Conservation (phyloP, 2,888 invertebrate genomes). For the Dynastes hyllus region DNA sequence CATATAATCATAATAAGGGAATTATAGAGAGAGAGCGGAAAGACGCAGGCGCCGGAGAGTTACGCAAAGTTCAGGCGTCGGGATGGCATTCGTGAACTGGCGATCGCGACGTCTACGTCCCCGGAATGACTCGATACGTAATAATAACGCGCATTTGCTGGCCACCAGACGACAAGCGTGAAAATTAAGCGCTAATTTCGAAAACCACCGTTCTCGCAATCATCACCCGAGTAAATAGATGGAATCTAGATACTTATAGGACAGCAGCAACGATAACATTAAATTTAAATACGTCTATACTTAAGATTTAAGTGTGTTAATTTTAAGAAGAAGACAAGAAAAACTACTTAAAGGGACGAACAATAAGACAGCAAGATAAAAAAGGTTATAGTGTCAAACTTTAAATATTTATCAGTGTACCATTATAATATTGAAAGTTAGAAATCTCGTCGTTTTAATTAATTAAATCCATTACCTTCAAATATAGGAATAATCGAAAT, state of each 20-base stretch:
- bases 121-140: constrained; percentile 62
- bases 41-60: constrained; percentile 65
- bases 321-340: neutral
- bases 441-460: no score
- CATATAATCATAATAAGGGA: constrained; percentile 43
- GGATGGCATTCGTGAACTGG: constrained; percentile 65
- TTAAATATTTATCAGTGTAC: constrained; percentile 5
- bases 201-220: neutral
- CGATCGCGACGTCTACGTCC: constrained; percentile 60
- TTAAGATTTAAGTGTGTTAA: constrained; percentile 11
- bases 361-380: neutral
- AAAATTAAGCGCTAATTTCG: constrained; percentile 50
- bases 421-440: no score
- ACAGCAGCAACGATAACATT: neutral
- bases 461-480: no score
- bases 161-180: constrained; percentile 61
- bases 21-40: constrained; percentile 14
- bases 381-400: neutral
- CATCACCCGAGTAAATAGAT: neutral
- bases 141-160: constrained; percentile 60
- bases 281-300: neutral
- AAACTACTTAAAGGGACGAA: neutral
- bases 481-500: neutral
- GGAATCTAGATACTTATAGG: neutral
- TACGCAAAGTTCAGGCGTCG: constrained; percentile 63